phyloP scores from a whole-genome alignment of 2,113 vertebrate species.

The Takifugu bimaculatus region DNA sequence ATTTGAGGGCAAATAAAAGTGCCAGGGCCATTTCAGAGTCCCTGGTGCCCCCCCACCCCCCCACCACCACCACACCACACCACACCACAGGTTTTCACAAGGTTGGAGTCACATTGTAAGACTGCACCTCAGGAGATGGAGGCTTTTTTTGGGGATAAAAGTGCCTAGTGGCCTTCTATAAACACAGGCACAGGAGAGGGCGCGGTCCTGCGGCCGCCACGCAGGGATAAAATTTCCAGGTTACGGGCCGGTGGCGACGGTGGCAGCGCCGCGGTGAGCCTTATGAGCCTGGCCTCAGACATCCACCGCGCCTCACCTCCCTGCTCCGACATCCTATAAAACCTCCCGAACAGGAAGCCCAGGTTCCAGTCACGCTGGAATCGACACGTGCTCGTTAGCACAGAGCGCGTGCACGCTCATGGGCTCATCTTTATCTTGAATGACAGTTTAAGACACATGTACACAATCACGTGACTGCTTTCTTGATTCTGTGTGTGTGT shows the following conservation, averaged over 20 bases:
- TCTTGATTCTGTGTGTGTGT: background rate
- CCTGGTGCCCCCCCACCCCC: slow-evolving; percentile 22
- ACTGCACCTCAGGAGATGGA: slow-evolving; percentile 18
- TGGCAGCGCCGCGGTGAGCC: slow-evolving; percentile 60
- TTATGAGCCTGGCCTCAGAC: slow-evolving; percentile 63
- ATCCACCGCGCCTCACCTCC: slow-evolving; percentile 46
- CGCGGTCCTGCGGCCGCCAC: slow-evolving; percentile 46
- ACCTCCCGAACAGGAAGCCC: slow-evolving; percentile 64
- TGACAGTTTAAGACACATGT: background rate
- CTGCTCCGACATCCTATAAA: slow-evolving; percentile 36
- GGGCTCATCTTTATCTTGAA: background rate
- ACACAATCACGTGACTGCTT: background rate
- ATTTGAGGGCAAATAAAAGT: slow-evolving; percentile 66
- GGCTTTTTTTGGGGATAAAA: background rate
- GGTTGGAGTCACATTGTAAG: slow-evolving; percentile 44
- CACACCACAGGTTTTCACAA: slow-evolving; percentile 61
- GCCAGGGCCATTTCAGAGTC: slow-evolving; percentile 49
- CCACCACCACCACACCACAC: slow-evolving; percentile 4
- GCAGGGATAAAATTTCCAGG: slow-evolving; percentile 37
- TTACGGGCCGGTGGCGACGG: slow-evolving; percentile 52
- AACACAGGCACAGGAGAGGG: slow-evolving; percentile 45
- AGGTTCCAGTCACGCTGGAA: slow-evolving; percentile 59
- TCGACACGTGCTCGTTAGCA: slow-evolving; percentile 47
- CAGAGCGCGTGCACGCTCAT: slow-evolving; percentile 9
- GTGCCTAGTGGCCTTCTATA: slow-evolving; percentile 37